phyloP scores from a whole-genome alignment of 2,888 invertebrate species.

The Ormyrus rosae region DNA sequence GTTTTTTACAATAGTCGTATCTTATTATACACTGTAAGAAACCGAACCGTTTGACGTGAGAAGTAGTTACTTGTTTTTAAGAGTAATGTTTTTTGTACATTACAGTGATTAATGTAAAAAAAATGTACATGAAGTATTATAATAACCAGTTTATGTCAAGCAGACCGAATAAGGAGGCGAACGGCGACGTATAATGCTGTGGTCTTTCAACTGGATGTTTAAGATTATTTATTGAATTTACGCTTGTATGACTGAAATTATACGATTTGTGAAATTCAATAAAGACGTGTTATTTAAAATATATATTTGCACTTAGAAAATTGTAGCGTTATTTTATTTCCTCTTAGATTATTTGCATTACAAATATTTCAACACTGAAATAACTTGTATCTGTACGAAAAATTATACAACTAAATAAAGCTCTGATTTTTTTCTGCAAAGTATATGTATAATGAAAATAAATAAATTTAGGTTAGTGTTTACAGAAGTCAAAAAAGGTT shows the following conservation, averaged over 20 bases:
- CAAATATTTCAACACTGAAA: too few species aligned
- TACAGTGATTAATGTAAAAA: constrained; percentile 45
- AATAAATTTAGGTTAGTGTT: background rate
- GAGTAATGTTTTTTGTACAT: constrained; percentile 49
- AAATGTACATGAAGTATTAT: constrained; percentile 48
- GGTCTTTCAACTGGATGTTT: constrained; percentile 4
- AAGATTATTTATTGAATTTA: constrained; percentile 40
- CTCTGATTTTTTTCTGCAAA: too few species aligned
- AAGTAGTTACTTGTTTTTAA: constrained; percentile 55
- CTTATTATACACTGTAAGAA: constrained; percentile 39
- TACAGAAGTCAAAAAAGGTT: background rate
- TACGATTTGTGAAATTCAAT: constrained; percentile 47
- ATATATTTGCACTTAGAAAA: constrained; percentile 54
- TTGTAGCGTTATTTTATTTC: background rate
- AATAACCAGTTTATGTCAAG: background rate
- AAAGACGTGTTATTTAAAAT: constrained; percentile 48
- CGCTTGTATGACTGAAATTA: constrained; percentile 27
- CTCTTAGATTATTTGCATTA: too few species aligned
- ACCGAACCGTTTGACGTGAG: constrained; percentile 47
- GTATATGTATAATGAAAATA: too few species aligned
- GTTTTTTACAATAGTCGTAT: constrained; percentile 38
- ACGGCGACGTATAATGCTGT: too few species aligned
- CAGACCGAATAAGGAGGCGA: background rate
- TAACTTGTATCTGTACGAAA: too few species aligned
- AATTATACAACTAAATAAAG: too few species aligned